Conservation (phyloP, 1,140 invertebrate species). For the Brachionus plicatilis region DNA sequence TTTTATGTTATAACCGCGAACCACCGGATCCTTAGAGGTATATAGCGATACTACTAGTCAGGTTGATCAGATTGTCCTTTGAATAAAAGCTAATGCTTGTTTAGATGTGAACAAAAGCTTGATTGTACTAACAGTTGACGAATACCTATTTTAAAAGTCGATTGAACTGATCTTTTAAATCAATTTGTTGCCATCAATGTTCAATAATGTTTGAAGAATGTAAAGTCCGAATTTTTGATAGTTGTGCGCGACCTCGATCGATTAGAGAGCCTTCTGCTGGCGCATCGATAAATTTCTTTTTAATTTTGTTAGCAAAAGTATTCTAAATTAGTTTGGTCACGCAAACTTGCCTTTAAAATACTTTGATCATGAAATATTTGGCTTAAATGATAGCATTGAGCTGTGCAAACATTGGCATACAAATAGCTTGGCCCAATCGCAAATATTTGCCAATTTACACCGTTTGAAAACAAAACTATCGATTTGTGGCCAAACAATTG, state of each 20-base stretch:
- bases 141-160: no score
- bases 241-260: neutral
- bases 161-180: no score
- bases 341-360: neutral
- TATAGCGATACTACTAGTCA: no score
- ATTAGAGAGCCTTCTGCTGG: neutral
- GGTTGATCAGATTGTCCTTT: no score
- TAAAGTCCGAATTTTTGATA: neutral
- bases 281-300: neutral
- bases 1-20: no score
- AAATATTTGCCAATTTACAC: neutral
- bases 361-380: neutral
- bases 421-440: neutral
- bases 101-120: no score
- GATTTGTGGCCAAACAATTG: neutral
- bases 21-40: no score
- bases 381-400: neutral
- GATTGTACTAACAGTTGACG: no score
- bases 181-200: no score
- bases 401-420: neutral
- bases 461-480: neutral
- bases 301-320: neutral
- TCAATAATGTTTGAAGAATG: no score
- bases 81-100: no score
- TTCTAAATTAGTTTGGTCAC: constrained; percentile 24